phyloP scores from a whole-genome alignment of 1,140 invertebrate species.

The Drosophila sulfurigaster region DNA sequence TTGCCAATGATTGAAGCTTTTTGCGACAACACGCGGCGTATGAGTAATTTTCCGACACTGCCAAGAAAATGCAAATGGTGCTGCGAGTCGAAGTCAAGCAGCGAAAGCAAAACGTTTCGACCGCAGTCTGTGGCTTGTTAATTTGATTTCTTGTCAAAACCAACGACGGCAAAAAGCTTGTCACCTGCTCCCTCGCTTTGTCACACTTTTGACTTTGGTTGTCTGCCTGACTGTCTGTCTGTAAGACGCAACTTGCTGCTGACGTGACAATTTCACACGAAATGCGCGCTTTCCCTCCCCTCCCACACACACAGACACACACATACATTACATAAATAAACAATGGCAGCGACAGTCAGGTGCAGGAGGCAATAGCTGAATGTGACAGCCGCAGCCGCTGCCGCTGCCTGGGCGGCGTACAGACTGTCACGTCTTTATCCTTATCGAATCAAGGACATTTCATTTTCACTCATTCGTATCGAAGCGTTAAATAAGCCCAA shows the following conservation, averaged over 20 bases:
- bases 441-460: constrained; percentile 59
- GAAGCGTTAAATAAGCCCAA: constrained; percentile 67
- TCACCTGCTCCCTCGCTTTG: constrained; percentile 48
- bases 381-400: constrained; percentile 23
- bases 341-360: constrained; percentile 32
- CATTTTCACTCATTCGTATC: constrained; percentile 48
- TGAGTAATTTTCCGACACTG: constrained; percentile 51
- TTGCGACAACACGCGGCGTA: constrained; percentile 53
- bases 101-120: constrained; percentile 50
- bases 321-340: constrained; percentile 27
- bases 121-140: constrained; percentile 66
- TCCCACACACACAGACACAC: constrained; percentile 8
- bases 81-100: neutral
- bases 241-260: constrained; percentile 46
- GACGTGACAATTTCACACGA: constrained; percentile 80
- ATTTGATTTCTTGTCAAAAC: constrained; percentile 77
- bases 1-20: constrained; percentile 20
- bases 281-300: constrained; percentile 18
- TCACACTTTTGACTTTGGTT: constrained; percentile 71
- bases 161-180: constrained; percentile 51
- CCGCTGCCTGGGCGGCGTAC: constrained; percentile 12
- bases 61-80: constrained; percentile 45
- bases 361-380: constrained; percentile 34
- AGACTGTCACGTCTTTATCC: constrained; percentile 56
- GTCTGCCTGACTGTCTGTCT: constrained; percentile 13